Evolutionary conservation across 2,113 vertebrate species (phyloP), one percentile per base, ranked within the genome.

Genomic region (Embiotoca jacksoni): DNA sequence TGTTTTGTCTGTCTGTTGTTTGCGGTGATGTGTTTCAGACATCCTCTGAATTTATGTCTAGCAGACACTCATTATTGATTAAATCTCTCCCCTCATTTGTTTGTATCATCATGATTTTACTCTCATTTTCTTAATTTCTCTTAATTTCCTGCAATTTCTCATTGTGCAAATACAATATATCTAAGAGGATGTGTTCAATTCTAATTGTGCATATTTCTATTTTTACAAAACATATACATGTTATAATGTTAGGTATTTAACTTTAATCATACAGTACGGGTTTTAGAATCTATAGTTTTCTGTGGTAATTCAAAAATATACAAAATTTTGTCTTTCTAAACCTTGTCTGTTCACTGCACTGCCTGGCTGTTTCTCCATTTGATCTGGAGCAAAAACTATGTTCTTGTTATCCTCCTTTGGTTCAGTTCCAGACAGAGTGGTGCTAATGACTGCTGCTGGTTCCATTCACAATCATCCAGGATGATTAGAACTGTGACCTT

Each of bases 401-500:
- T 79, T 81, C 83, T 70, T 80, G 76, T 90, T 72, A 85, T 85
- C 70, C 50, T 47, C 46, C 67, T 58, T 67, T 32, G 55, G 56
- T 86, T 69, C 2, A 3, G 39, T 59, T 68, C 72, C 84, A 82
- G 87, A 82, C 81, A 86, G 82, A 77, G 71, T 52, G 84, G 73
- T 49, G 83, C 83, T 93, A 92, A 93, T 92, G 90, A 87, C 83
- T 77, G 63, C 76, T 78, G 71, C 83, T 84, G 81, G 78, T 83
- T 82, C 78, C 62, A 44, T 65, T 89, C 79, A 64, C 68, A 63
- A 68, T 85, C 77, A 88, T 86, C 75, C 47, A 6, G 46, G 70
- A 85, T 88, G 83, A 92, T 91, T 85, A 92, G 83, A 75, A 83
- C 59, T 72, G 56, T 89, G 90, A 93, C 92, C 92, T 92, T 91